These are phyloP conservation scores for Malachius bipustulatus DNA, from an alignment of 2,888 invertebrate species.

Conservation along the genomic window DNA sequence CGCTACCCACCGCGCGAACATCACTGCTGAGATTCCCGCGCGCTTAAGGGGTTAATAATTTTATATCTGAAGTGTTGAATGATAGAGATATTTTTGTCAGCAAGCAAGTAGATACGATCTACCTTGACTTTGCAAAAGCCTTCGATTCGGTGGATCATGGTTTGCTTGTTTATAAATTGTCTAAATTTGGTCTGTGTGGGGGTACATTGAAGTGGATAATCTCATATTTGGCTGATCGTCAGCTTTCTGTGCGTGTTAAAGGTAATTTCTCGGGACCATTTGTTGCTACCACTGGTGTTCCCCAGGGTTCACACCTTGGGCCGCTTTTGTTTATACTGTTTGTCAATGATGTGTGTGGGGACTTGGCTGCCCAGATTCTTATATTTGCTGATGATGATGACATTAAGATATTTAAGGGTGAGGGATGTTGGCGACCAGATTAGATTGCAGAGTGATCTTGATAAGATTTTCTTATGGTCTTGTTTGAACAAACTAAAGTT, in stretches of 20 bases:
- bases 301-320: conserved; percentile 1
- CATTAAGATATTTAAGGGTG: too few relatives aligned
- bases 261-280: conserved; percentile 4
- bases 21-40: too few relatives aligned
- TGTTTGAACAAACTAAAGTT: too few relatives aligned
- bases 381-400: conserved; percentile 5
- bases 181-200: conserved; percentile 7
- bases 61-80: conserved; percentile 5
- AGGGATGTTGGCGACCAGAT: conserved; percentile 2
- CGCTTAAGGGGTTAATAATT: too few relatives aligned
- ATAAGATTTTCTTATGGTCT: too few relatives aligned
- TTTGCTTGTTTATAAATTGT: conserved; percentile 5
- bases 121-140: conserved; percentile 6
- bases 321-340: conserved; percentile 1
- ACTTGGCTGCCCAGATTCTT: conserved; percentile 2
- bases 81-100: neutral
- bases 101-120: conserved; percentile 1
- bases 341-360: conserved; percentile 4
- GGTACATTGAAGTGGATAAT: conserved; percentile 6
- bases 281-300: conserved; percentile 6
- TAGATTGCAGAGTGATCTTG: conserved; percentile 6
- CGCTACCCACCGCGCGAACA: too few relatives aligned
- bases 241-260: conserved; percentile 6
- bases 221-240: conserved; percentile 3
- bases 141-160: conserved; percentile 6